phyloP scores from a whole-genome alignment of 2,888 invertebrate genomes.

The Argyresthia albistria region DNA sequence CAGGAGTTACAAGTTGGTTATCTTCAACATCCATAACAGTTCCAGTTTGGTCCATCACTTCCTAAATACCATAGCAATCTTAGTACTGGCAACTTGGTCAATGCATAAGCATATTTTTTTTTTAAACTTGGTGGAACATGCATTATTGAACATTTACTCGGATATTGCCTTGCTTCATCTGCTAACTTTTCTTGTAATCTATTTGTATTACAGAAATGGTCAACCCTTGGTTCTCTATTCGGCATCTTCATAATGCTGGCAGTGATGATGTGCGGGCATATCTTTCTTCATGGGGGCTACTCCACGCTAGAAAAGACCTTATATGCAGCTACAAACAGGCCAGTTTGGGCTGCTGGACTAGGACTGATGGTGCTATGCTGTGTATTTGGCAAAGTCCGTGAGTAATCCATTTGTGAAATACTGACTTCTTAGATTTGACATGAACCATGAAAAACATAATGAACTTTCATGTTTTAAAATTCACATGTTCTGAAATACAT shows the following conservation, averaged over 20 bases:
- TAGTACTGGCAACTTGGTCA: too few relatives aligned
- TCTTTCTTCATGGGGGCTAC: conserved; percentile 65
- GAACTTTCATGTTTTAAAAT: too few relatives aligned
- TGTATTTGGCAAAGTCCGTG: conserved; percentile 66
- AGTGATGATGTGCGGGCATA: conserved; percentile 57
- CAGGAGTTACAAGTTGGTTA: too few relatives aligned
- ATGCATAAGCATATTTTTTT: too few relatives aligned
- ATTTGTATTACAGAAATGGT: conserved; percentile 47
- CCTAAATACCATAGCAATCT: too few relatives aligned
- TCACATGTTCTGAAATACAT: too few relatives aligned
- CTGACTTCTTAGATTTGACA: background rate
- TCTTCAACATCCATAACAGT: too few relatives aligned
- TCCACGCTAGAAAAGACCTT: conserved; percentile 62
- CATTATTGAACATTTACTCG: background rate
- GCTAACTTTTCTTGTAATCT: too few relatives aligned
- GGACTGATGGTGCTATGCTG: conserved; percentile 61
- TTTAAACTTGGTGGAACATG: background rate
- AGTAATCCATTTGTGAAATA: conserved; percentile 23
- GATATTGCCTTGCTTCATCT: too few relatives aligned
- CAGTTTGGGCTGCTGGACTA: conserved; percentile 66
- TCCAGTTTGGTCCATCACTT: too few relatives aligned
- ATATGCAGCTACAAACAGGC: conserved; percentile 71
- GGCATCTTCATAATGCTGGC: conserved; percentile 53
- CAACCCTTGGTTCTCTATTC: conserved; percentile 41
- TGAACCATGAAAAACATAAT: too few relatives aligned